These are phyloP conservation scores for Cataglyphis rosenhaueri DNA, from an alignment of 2,888 invertebrate genomes.

Conservation along the genomic window DNA sequence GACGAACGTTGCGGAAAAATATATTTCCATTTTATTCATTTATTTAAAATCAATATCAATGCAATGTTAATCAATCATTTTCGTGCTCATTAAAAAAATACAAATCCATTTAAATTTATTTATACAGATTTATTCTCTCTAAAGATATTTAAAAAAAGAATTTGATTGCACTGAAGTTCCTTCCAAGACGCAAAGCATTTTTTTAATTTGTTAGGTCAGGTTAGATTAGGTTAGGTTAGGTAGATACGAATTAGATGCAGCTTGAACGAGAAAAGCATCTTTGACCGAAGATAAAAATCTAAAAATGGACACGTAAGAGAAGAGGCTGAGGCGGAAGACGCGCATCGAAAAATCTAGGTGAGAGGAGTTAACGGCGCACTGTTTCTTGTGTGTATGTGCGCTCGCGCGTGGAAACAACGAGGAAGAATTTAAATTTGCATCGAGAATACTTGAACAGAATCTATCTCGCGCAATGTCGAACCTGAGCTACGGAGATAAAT, in stretches of 20 bases:
- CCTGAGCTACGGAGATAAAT: conserved; percentile 35
- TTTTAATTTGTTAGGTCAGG: background rate
- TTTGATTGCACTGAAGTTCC: background rate
- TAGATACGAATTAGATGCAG: background rate
- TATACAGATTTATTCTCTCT: background rate
- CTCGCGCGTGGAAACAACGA: conserved; percentile 16
- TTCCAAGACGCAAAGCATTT: background rate
- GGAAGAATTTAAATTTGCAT: conserved; percentile 57
- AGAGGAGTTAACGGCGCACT: conserved; percentile 36
- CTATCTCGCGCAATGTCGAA: conserved; percentile 44
- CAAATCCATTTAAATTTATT: background rate
- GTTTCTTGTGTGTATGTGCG: background rate
- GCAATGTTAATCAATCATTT: background rate
- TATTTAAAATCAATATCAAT: background rate
- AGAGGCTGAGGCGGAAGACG: conserved; percentile 45
- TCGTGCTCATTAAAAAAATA: background rate
- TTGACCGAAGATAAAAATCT: background rate
- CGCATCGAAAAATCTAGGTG: conserved; percentile 58
- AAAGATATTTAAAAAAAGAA: background rate
- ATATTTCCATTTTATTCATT: background rate
- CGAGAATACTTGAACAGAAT: conserved; percentile 54
- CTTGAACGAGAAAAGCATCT: background rate
- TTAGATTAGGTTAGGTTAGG: too few species aligned
- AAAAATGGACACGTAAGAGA: conserved; percentile 24
- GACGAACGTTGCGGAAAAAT: background rate